phyloP scores from a whole-genome alignment of 2,888 invertebrate genomes.

The Cotesia congregata region DNA sequence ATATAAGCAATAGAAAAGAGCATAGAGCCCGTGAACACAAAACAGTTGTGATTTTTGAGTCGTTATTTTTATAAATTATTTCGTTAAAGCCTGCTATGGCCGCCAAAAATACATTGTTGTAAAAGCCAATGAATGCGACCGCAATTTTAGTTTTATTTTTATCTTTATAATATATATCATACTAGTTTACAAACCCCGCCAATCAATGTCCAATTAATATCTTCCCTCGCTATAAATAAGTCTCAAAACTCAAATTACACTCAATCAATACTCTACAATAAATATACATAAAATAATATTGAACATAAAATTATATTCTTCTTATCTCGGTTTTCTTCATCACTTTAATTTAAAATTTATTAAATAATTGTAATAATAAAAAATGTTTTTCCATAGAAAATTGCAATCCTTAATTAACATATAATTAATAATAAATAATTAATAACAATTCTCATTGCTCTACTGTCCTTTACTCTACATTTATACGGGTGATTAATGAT shows the following conservation, averaged over 20 bases:
- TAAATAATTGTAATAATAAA: no score
- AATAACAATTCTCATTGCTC: background rate
- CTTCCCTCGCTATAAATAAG: background rate
- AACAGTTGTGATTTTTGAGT: slow-evolving; percentile 55
- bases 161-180: background rate
- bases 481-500: background rate
- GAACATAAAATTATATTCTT: background rate
- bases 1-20: slow-evolving; percentile 50
- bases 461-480: background rate
- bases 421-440: background rate
- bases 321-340: background rate
- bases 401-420: background rate
- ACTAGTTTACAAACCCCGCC: background rate
- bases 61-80: slow-evolving; percentile 25
- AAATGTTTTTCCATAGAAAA: no score
- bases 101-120: slow-evolving; percentile 21
- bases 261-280: background rate
- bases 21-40: slow-evolving; percentile 56
- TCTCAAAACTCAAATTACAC: background rate
- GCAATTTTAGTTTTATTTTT: background rate
- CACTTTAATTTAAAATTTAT: background rate
- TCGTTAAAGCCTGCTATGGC: slow-evolving; percentile 40
- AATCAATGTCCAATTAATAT: background rate
- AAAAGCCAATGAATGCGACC: background rate
- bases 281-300: background rate